Conservation (phyloP, 1,140 invertebrate species). For the Venturia canescens region DNA sequence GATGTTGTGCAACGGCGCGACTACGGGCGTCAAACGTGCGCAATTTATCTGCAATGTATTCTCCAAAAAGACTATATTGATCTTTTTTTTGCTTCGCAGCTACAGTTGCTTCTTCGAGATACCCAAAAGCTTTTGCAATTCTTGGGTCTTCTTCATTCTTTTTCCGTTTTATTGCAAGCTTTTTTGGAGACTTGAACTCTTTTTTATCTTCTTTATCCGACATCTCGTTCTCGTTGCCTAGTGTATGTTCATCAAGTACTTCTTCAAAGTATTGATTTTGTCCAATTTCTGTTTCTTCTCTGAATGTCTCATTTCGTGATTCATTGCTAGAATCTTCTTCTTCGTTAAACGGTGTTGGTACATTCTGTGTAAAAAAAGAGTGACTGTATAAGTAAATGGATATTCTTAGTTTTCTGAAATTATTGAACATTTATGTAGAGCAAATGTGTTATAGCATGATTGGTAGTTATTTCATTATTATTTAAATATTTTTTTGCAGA, state of each 20-base stretch:
- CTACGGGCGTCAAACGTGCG: constrained; percentile 24
- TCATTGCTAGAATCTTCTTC: not conserved
- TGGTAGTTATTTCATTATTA: not conserved
- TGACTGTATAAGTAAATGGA: not conserved
- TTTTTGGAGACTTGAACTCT: constrained; percentile 13
- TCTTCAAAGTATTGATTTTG: not conserved
- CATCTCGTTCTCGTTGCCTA: not conserved
- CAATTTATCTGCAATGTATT: constrained; percentile 18
- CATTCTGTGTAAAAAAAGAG: constrained; percentile 1
- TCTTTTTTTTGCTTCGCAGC: constrained; percentile 29
- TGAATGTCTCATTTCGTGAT: not conserved
- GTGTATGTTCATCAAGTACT: not conserved
- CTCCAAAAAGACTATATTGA: constrained; percentile 9
- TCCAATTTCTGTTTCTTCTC: not conserved
- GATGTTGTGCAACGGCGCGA: constrained; percentile 25
- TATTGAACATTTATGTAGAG: not conserved
- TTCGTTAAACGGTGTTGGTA: not conserved
- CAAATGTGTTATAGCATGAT: no score
- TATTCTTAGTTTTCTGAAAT: constrained; percentile 4
- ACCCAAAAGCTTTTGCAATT: constrained; percentile 8
- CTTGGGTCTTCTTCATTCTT: not conserved
- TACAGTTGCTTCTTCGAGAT: constrained; percentile 13
- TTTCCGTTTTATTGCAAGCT: constrained; percentile 6
- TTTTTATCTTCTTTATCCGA: constrained; percentile 9
- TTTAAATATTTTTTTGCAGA: constrained; percentile 11